Evolutionary conservation across 2,888 invertebrate genomes (phyloP).

Genomic region (Agrochola macilenta): DNA sequence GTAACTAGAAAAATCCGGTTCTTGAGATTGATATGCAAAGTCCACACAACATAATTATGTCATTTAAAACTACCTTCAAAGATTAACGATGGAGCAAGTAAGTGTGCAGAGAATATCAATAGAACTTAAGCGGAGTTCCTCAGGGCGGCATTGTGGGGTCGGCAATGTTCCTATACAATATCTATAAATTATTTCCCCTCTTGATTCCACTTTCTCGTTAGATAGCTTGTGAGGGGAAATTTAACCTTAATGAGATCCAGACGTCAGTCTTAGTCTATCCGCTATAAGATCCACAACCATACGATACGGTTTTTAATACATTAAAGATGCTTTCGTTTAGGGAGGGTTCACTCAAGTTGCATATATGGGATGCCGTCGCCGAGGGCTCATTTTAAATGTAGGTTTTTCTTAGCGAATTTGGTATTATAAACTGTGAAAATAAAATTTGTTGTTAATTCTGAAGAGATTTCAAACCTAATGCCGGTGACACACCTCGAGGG

Average conservation of each 20-base stretch:
- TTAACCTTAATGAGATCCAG: background rate
- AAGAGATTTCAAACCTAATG: too few relatives aligned
- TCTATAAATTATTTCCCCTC: constrained; percentile 5
- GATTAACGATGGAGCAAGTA: background rate
- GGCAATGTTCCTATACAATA: constrained; percentile 9
- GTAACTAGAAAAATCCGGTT: constrained; percentile 23
- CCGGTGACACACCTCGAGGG: too few relatives aligned
- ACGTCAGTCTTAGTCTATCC: background rate
- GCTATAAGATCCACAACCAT: background rate
- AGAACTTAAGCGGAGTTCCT: constrained; percentile 8
- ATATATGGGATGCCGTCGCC: too few relatives aligned
- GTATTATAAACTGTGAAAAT: too few relatives aligned
- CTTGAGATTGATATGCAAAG: constrained; percentile 1
- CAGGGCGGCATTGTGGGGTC: constrained; percentile 14
- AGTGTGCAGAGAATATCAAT: background rate
- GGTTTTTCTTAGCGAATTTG: too few relatives aligned
- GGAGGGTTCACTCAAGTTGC: too few relatives aligned
- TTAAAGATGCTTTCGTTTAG: too few relatives aligned
- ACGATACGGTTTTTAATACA: too few relatives aligned
- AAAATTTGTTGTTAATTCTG: too few relatives aligned
- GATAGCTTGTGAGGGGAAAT: constrained; percentile 11
- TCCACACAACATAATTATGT: constrained; percentile 3
- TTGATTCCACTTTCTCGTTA: background rate
- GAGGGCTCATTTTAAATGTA: too few relatives aligned
- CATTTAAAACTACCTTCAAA: constrained; percentile 8